Evolutionary conservation across 2,888 invertebrate species (phyloP).

Genomic region (Papilio gigon): DNA sequence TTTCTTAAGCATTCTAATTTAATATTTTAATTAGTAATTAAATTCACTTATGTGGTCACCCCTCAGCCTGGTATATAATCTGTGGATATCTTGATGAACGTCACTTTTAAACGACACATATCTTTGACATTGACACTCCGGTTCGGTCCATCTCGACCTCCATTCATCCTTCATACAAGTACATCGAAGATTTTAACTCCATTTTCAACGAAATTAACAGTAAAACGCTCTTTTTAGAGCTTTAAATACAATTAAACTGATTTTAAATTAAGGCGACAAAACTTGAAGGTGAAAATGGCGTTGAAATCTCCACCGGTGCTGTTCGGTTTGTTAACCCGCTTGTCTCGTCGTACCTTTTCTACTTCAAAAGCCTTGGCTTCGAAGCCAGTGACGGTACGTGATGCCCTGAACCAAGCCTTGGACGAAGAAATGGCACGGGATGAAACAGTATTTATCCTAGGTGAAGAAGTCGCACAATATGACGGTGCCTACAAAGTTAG

Average conservation of each 20-base stretch:
- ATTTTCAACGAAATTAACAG: constrained; percentile 58
- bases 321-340: constrained; percentile 60
- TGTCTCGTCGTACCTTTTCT: constrained; percentile 73
- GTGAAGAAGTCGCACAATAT: constrained; percentile 99
- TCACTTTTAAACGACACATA: constrained; percentile 3
- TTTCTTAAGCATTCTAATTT: background rate
- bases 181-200: constrained; percentile 58
- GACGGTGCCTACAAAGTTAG: constrained; percentile 99
- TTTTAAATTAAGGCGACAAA: constrained; percentile 51
- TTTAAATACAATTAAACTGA: constrained; percentile 51
- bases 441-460: constrained; percentile 93
- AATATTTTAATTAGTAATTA: background rate
- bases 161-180: constrained; percentile 72
- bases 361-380: constrained; percentile 66
- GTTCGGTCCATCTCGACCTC: constrained; percentile 25
- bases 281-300: constrained; percentile 68
- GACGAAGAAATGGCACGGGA: constrained; percentile 98
- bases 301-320: constrained; percentile 76
- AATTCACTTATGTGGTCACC: background rate
- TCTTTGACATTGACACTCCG: constrained; percentile 24
- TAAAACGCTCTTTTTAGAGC: constrained; percentile 50
- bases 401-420: constrained; percentile 97
- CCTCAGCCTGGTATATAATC: background rate
- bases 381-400: constrained; percentile 94
- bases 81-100: background rate